A percentile compares a stretch with the other conserved stretches of the same genome.
phyloP scores from a whole-genome alignment of 2,888 invertebrate genomes.

The Cantharis flavilabris region DNA sequence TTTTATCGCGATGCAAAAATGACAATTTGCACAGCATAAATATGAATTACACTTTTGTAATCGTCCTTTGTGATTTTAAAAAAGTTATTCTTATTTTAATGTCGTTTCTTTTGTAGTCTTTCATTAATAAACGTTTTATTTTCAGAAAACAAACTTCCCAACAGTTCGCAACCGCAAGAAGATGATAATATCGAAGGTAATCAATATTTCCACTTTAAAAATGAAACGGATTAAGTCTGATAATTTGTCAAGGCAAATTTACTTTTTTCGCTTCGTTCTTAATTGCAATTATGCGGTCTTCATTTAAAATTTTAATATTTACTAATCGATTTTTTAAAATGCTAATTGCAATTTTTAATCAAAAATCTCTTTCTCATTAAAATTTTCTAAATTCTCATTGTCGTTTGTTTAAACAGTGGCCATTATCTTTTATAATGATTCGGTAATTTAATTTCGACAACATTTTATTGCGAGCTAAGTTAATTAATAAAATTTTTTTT shows the following conservation, averaged over 20 bases:
- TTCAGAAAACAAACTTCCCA: conserved; percentile 11
- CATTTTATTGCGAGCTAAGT: background rate
- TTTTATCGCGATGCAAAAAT: conserved; percentile 13
- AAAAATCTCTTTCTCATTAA: background rate
- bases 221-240: background rate
- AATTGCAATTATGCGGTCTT: background rate
- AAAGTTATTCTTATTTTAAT: conserved; percentile 4
- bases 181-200: conserved; percentile 1
- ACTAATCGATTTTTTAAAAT: background rate
- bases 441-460: background rate
- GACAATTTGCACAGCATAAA: conserved; percentile 4
- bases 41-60: conserved; percentile 1
- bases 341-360: background rate
- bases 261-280: background rate
- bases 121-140: conserved; percentile 3
- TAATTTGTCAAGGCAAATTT: background rate
- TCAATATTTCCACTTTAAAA: background rate
- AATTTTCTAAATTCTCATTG: background rate
- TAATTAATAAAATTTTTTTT: background rate
- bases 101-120: background rate
- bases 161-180: background rate
- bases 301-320: background rate
- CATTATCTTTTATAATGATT: background rate
- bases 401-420: background rate
- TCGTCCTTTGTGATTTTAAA: background rate